Percentiles rank a stretch among this genome's conserved stretches.
phyloP scores from a whole-genome alignment of 2,888 invertebrate genomes.

The Drosophila dives region DNA sequence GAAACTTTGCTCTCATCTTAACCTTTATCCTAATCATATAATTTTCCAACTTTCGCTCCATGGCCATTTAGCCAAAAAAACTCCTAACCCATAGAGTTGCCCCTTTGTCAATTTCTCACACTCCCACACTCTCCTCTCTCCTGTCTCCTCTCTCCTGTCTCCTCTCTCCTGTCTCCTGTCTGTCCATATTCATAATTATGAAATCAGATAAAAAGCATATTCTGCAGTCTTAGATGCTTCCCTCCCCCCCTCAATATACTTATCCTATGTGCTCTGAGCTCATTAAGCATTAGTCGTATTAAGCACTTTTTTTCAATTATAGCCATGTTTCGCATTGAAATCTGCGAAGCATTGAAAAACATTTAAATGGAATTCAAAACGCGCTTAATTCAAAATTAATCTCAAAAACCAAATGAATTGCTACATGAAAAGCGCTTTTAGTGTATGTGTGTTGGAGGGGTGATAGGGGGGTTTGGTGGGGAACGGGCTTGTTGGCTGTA shows the following conservation, averaged over 20 bases:
- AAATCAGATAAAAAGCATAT: constrained; percentile 46
- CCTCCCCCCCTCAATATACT: too few species aligned
- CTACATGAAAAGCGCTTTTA: constrained; percentile 51
- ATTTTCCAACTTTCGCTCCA: constrained; percentile 5
- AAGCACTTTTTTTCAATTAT: constrained; percentile 66
- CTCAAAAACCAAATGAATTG: constrained; percentile 69
- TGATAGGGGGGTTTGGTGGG: too few species aligned
- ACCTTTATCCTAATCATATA: neutral
- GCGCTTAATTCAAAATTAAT: constrained; percentile 78
- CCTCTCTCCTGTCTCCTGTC: neutral
- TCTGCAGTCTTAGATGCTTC: constrained; percentile 22
- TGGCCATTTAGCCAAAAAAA: constrained; percentile 34
- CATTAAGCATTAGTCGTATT: constrained; percentile 74
- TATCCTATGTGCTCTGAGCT: constrained; percentile 64
- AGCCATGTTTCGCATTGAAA: constrained; percentile 43
- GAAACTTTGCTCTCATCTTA: neutral
- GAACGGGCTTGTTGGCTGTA: neutral
- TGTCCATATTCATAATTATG: constrained; percentile 11
- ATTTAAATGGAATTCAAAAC: constrained; percentile 77
- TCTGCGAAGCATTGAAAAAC: constrained; percentile 34
- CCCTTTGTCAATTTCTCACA: neutral
- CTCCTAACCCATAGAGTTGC: neutral
- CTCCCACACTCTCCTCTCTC: neutral
- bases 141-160: neutral
- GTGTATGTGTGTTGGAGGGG: neutral